Evolutionary conservation across 1,140 invertebrate genomes (phyloP).

Genomic region (Brachionus paranguensis): DNA sequence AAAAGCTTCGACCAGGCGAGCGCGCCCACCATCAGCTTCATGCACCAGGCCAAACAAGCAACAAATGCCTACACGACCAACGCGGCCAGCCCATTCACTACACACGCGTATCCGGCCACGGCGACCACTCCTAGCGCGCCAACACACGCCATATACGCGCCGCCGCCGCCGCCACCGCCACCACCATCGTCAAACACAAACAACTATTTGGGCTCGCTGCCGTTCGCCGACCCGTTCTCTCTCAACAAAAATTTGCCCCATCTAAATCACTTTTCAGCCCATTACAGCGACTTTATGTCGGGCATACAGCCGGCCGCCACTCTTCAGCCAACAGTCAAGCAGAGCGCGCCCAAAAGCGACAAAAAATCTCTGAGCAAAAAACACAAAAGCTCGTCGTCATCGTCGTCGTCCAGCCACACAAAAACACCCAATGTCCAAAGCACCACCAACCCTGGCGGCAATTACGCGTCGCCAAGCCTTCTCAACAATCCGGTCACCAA

Average conservation of each 20-base stretch:
- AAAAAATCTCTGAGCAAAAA: background rate
- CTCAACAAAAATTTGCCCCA: background rate
- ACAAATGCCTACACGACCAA: background rate
- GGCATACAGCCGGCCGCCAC: background rate
- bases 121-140: background rate
- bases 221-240: background rate
- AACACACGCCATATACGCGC: background rate
- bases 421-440: background rate
- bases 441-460: background rate
- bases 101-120: background rate
- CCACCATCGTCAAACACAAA: background rate
- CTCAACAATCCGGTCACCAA: background rate
- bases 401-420: background rate
- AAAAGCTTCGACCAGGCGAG: conserved; percentile 6
- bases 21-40: background rate
- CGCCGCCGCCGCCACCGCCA: background rate
- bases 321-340: background rate
- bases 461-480: background rate
- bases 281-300: background rate
- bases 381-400: background rate
- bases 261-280: background rate
- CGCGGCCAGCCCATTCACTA: background rate
- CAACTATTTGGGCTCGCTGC: background rate
- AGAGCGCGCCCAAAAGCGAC: background rate
- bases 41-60: background rate